Base-by-base conservation (phyloP, 2,113 vertebrate species). In the Urocynchramus pylzowi region DNA sequence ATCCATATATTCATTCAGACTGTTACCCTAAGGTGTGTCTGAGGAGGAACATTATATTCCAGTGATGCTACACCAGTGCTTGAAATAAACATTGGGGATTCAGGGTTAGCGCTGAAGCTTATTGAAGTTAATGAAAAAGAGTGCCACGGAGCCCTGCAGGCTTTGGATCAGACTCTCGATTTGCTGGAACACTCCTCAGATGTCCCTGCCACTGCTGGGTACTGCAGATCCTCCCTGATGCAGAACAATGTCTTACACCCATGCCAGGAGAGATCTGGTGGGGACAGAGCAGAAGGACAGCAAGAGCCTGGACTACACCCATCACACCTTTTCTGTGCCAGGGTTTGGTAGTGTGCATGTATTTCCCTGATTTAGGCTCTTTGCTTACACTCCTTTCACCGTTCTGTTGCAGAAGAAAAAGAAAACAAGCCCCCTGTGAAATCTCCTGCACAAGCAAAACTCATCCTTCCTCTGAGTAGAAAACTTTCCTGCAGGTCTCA, bases 101-200 rank as follows among this genome's bases (percentile, higher is more conserved):
- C 90, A 49, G 79, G 33, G 76, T 56, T 86, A 60, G 52, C 89
- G 60, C 35, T 80, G 80, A 53, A 90, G 64, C 76, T 88, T 86
- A 91, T 30, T 68, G 76, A 78, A 88, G 41, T 93, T 94, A 90
- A 95, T 92, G 87, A 85, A 92, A 90, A 93, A 77, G 67, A 90
- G 20, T 57, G 35, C 31, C 30, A 56, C 0, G 0, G 45, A 91
- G 47, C 59, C 71, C 79, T 77, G 59, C 24, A 80, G 88, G 63
- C 56, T 86, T 86, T 81, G 52, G 54, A 81, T 94, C 71, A 92
- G 64, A 77, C 35, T 54, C 35, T 35, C 0, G 0, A 27, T 85
- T 90, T 93, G 27, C 67, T 74, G 75, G 73, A 83, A 28, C 10
- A 24, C 33, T 71, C 41, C 70, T 95, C n/a, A 31, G 30, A 33